Conservation (phyloP, 2,113 vertebrate genomes). For the Indicator maculatus region DNA sequence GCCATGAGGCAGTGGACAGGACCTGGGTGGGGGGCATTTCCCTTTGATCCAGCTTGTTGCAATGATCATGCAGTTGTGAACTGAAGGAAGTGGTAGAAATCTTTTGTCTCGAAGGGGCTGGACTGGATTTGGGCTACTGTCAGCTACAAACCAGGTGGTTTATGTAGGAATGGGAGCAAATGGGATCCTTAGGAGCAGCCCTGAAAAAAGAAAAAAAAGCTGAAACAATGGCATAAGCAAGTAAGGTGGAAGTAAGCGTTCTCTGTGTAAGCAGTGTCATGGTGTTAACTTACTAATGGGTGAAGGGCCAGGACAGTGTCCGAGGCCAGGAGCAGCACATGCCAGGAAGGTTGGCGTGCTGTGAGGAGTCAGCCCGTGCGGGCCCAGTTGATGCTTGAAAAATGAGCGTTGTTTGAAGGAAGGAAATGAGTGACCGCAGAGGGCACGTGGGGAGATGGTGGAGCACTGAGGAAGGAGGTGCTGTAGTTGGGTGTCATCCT, state of each 20-base stretch:
- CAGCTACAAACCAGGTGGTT: neutral
- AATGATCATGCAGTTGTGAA: rapidly evolving
- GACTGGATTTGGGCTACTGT: neutral
- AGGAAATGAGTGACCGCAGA: neutral
- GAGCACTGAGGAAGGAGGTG: neutral
- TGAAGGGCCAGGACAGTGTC: neutral
- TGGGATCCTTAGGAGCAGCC: neutral
- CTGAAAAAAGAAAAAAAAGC: neutral
- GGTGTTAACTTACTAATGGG: neutral
- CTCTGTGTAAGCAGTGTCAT: rapidly evolving
- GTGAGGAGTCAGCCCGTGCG: rapidly evolving
- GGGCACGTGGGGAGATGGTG: neutral
- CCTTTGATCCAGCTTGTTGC: rapidly evolving
- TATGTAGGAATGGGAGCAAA: neutral
- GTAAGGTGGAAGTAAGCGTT: neutral
- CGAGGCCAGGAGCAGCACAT: neutral
- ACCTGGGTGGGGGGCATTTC: neutral
- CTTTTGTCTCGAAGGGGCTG: neutral
- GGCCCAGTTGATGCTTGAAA: neutral
- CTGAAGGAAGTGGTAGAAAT: neutral
- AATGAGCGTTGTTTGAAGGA: neutral
- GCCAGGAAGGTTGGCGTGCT: neutral
- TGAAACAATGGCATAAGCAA: neutral
- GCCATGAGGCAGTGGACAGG: rapidly evolving
- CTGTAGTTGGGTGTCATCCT: neutral